Base-by-base conservation (phyloP, 2,888 invertebrate genomes). In the Elysia crispata region DNA sequence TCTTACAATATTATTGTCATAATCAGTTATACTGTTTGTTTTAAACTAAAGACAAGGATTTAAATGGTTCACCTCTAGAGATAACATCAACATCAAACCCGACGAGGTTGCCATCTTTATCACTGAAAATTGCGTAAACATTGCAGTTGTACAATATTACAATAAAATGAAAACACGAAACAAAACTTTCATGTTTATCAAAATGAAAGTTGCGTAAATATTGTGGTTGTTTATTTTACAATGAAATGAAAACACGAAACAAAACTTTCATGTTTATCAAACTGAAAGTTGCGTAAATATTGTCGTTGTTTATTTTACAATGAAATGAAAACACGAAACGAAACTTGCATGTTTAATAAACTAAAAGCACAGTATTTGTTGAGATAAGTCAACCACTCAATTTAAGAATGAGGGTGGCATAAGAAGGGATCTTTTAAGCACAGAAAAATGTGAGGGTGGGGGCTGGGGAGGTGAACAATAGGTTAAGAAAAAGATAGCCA, bases 21-120 rank as follows among this genome's bases (percentile, higher is more conserved):
- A n/a, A n/a, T n/a, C n/a, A n/a, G 3, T 41, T 41, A 41, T 41
- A 41, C 5, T 11, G 3, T 3, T 11, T 41, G 41, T 41, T 3
- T 41, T 41, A 3, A 41, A 41, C 3, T 11, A 41, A 41, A 41
- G 3, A 41, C 5, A 41, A 3, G 11, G 11, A 41, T 41, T 41
- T 6, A 41, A 6, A 41, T 41, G 41, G 41, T 67, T 20, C 80
- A 82, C 84, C 84, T 77, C 74, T 80, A 41, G 70, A 69, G 1
- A 84, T 77, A 15, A 84, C n/a, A 69, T 84, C 84, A 3, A 84
- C 75, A 72, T 81, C 80, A 67, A 83, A 83, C 28, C 84, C 84
- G n/a, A 74, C 77, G 15, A 84, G 66, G 41, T 79, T 31, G 25
- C 84, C 84, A 23, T 77, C 25, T 15, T 80, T 76, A 57, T 82